Base-by-base conservation (phyloP, 2,888 invertebrate genomes). In the Tineola bisselliella region DNA sequence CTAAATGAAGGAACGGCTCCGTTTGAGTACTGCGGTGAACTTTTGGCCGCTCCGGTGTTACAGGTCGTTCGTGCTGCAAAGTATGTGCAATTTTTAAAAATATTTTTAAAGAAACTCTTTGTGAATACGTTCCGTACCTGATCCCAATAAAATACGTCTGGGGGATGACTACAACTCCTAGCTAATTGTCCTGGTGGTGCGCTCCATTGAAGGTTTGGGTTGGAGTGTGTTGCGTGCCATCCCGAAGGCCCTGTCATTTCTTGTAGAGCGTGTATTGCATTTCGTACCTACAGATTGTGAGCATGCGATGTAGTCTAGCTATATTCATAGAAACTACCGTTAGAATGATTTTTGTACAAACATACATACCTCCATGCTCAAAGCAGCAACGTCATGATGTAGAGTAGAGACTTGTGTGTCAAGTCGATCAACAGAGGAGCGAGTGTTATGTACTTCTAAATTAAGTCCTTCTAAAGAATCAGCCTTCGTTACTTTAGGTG, bases 371-470 rank as follows among this genome's bases (percentile, higher is more conserved):
- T 94, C 95, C 77, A 92, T 90, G 71, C 95, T 95, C 48, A 96
- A 89, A 19, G 93, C 92, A 0, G 94, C 94, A 17, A 96, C 94
- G 75, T 96, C 95, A 69, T 95, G 93, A 72, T 95, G 95, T 64
- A 95, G 78, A 54, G 92, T 92, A 12, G 93, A 91, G 59, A 95
- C 93, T 76, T 95, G 95, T 0, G 91, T 92, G 71, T 95, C 95
- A 44, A 95, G 84, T 67, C 93, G 88, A 69, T 95, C 95, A 12
- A 93, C 91, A 8, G 87, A 88, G 1, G 87, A 87, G 63, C 84
- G 75, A 1, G 87, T 87, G 66, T 86, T 80, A 68, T 86, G 84
- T 66, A 86, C 79, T 69, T 91, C 90, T 68, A 88, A 77, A 73
- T 90, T 90, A 61, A 90, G 71, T 8, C 91, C 90, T 69, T 91